Conservation (phyloP, 1,140 invertebrate species). For the Hydropsyche tenuis region DNA sequence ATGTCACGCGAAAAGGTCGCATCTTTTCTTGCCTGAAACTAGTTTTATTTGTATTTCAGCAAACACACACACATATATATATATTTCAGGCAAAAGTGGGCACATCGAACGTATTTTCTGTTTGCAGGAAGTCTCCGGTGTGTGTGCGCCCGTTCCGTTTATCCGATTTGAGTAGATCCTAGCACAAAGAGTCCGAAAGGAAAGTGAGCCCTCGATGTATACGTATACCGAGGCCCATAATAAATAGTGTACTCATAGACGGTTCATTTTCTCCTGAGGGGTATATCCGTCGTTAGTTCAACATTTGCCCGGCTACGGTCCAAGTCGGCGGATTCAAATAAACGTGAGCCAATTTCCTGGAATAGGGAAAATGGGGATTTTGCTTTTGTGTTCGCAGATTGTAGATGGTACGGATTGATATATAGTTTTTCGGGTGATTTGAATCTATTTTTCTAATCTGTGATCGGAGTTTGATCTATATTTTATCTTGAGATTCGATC, state of each 20-base stretch:
- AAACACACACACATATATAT: background rate
- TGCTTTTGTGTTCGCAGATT: no score
- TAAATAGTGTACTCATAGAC: background rate
- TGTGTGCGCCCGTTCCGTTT: background rate
- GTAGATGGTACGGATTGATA: no score
- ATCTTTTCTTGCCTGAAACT: no score
- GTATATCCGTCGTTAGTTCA: background rate
- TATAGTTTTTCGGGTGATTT: no score
- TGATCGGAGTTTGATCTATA: no score
- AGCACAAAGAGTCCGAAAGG: background rate
- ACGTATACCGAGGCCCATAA: no score
- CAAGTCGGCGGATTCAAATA: conserved; percentile 3
- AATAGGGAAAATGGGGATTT: no score
- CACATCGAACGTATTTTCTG: background rate
- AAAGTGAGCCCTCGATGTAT: background rate
- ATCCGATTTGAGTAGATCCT: background rate
- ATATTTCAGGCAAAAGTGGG: background rate
- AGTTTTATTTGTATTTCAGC: no score
- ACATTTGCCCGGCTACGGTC: background rate
- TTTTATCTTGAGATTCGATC: no score
- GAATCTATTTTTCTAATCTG: no score
- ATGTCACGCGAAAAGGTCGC: no score
- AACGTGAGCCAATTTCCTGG: conserved; percentile 1
- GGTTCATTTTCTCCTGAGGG: conserved; percentile 8
- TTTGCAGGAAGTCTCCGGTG: background rate